A percentile compares a stretch with the other conserved stretches of the same genome.
Evolutionary conservation across 2,113 vertebrate species (phyloP).

Genomic region (Perca schrenkii): DNA sequence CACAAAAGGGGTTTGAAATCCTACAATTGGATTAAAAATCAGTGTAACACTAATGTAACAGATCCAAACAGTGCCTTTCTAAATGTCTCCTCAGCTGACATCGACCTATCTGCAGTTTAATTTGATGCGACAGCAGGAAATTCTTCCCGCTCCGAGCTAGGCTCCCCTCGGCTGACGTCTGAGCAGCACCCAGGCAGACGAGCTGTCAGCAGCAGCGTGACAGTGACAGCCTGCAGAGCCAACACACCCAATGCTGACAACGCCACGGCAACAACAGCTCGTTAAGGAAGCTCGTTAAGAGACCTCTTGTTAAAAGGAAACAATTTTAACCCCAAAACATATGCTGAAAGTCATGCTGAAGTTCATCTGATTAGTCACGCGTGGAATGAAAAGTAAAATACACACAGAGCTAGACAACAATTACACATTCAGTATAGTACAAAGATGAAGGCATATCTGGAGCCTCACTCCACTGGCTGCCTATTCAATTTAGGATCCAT

Average conservation of each 20-base stretch:
- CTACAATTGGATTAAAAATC: constrained; percentile 10
- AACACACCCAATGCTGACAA: constrained; percentile 23
- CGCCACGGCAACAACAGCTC: not conserved
- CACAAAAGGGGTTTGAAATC: not conserved
- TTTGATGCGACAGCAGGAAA: constrained; percentile 28
- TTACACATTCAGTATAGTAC: too few relatives aligned
- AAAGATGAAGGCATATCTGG: too few relatives aligned
- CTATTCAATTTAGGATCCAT: too few relatives aligned
- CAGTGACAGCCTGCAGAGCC: constrained; percentile 34
- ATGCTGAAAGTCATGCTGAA: constrained; percentile 8
- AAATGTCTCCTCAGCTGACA: constrained; percentile 24
- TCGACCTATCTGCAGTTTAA: constrained; percentile 11
- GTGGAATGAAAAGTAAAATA: not conserved
- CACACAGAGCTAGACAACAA: too few relatives aligned
- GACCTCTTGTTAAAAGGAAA: constrained; percentile 15
- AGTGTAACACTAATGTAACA: not conserved
- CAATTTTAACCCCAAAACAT: not conserved
- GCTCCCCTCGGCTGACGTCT: constrained; percentile 19
- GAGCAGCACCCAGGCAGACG: constrained; percentile 33
- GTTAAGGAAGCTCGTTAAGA: constrained; percentile 39
- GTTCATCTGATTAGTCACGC: constrained; percentile 25
- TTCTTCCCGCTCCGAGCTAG: constrained; percentile 7
- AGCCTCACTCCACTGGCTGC: too few relatives aligned
- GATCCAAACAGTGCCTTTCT: not conserved
- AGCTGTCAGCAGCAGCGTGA: constrained; percentile 49